These are phyloP conservation scores for Phyllopteryx taeniolatus DNA, from an alignment of 2,113 vertebrate genomes.

Conservation along the genomic window DNA sequence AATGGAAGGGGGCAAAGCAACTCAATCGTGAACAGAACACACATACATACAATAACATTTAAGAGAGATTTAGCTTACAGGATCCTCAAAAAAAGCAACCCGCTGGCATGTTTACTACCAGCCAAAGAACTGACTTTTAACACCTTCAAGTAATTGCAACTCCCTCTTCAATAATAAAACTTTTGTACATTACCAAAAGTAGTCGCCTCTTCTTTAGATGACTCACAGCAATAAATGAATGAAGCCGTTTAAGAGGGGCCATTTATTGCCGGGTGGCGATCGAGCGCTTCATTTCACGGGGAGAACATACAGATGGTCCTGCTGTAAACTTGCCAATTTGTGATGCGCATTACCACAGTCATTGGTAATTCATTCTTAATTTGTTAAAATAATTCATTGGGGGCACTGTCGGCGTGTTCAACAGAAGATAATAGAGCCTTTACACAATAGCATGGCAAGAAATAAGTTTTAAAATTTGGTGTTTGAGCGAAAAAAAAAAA, in stretches of 20 bases:
- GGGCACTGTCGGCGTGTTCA: too few relatives aligned
- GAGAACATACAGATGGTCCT: background rate
- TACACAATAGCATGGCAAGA: too few relatives aligned
- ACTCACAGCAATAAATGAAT: background rate
- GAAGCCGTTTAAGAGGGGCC: too few relatives aligned
- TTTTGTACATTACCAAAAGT: constrained; percentile 57
- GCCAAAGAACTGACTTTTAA: constrained; percentile 32
- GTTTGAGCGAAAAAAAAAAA: too few relatives aligned
- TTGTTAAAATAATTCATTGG: too few relatives aligned
- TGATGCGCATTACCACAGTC: background rate
- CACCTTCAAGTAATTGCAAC: constrained; percentile 51
- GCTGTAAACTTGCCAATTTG: background rate
- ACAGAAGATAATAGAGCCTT: too few relatives aligned
- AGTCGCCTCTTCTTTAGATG: background rate
- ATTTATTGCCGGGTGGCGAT: background rate
- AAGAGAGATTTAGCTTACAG: constrained; percentile 1
- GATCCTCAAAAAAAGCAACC: constrained; percentile 5
- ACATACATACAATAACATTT: background rate
- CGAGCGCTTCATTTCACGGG: background rate
- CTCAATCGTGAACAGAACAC: constrained; percentile 2
- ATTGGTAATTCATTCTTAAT: too few relatives aligned
- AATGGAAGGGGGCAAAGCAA: constrained; percentile 10
- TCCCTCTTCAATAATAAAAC: constrained; percentile 63
- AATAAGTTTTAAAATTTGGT: too few relatives aligned
- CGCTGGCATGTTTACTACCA: constrained; percentile 55